Conservation (phyloP, 2,888 invertebrate species). For the Drosophila melanosoma region DNA sequence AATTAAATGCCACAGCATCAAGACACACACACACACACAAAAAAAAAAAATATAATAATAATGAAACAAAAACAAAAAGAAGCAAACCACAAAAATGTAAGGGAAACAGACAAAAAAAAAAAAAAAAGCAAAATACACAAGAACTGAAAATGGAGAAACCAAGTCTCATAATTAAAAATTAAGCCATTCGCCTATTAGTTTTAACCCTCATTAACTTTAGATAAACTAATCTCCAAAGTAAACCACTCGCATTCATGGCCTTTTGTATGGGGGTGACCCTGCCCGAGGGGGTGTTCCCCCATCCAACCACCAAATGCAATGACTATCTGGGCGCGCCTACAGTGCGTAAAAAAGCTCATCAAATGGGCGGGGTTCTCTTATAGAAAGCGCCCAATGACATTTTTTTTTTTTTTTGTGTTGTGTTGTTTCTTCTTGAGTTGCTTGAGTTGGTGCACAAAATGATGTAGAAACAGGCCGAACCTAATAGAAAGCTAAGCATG, state of each 20-base stretch:
- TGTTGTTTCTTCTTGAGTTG: constrained; percentile 17
- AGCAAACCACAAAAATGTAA: constrained; percentile 48
- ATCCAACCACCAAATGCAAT: constrained; percentile 6
- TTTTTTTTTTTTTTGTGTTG: constrained; percentile 23
- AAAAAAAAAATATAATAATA: neutral
- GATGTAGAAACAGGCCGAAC: constrained; percentile 74
- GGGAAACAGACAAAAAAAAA: constrained; percentile 55
- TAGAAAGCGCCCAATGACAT: constrained; percentile 48
- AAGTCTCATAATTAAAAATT: constrained; percentile 81
- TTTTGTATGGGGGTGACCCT: constrained; percentile 66
- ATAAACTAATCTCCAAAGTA: constrained; percentile 81
- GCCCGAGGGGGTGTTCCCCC: constrained; percentile 47
- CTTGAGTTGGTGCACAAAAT: constrained; percentile 62
- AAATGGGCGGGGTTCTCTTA: constrained; percentile 54
- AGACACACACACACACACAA: constrained; percentile 26
- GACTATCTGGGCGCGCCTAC: constrained; percentile 67
- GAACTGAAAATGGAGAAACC: constrained; percentile 50
- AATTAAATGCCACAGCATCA: constrained; percentile 68
- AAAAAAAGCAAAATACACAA: constrained; percentile 34
- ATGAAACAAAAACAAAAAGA: constrained; percentile 16
- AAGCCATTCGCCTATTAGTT: constrained; percentile 81
- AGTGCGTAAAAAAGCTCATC: constrained; percentile 81
- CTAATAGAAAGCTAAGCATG: constrained; percentile 69
- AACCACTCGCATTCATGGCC: constrained; percentile 75
- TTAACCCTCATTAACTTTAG: constrained; percentile 82